A percentile compares a stretch with the other conserved stretches of the same genome.
Evolutionary conservation across 2,888 invertebrate species (phyloP).

Genomic region (Torymus texanus): DNA sequence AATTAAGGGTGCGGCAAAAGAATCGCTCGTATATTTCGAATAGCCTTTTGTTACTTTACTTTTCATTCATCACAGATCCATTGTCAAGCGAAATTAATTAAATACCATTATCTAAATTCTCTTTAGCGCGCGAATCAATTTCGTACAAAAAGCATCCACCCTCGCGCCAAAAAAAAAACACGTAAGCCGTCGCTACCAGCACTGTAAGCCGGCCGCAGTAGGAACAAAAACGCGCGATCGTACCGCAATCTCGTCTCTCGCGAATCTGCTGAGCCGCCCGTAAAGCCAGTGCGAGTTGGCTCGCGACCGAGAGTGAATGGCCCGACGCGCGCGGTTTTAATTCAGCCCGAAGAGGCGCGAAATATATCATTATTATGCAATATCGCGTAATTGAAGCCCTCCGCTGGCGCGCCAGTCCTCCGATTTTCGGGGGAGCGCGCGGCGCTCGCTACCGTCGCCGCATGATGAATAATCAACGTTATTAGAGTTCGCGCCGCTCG

Average conservation of each 20-base stretch:
- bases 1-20: constrained; percentile 11
- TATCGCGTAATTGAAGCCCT: constrained; percentile 28
- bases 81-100: constrained; percentile 34
- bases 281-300: no score
- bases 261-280: no score
- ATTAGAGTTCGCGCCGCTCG: constrained; percentile 31
- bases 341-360: not conserved
- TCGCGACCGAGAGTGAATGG: no score
- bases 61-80: constrained; percentile 21
- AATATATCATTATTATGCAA: not conserved
- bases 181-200: no score
- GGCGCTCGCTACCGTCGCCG: no score
- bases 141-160: no score
- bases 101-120: constrained; percentile 22
- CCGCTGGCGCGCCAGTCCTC: not conserved
- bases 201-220: no score
- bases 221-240: no score
- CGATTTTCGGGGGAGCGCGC: constrained; percentile 6
- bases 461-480: constrained; percentile 40
- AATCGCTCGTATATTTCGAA: not conserved
- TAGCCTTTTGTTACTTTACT: not conserved
- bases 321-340: no score
- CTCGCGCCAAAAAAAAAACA: no score
- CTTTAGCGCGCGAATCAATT: no score
- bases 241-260: no score